Base-by-base conservation (phyloP, 2,888 invertebrate species). In the Lacanobia oleracea region DNA sequence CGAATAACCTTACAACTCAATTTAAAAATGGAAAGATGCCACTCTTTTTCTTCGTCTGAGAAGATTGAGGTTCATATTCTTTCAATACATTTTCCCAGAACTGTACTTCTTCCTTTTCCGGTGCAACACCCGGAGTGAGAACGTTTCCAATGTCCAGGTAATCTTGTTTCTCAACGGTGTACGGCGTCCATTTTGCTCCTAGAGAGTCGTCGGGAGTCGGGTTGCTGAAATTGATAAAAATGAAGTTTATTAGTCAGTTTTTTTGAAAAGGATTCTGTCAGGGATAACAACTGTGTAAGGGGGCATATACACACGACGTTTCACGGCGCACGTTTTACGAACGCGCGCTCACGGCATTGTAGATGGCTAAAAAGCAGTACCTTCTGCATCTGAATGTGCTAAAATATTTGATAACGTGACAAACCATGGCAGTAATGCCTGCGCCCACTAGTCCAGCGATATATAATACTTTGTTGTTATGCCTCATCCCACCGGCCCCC, bases 61-160 rank as follows among this genome's bases (percentile, higher is more conserved):
- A 14, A 1, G n/a, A 14, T 40, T 59, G 59, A 16, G 59, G 59
- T 12, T 21, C 59, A 74, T 88, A 88, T 72, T 88, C 70, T 67
- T 72, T 75, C 43, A 79, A 88, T 6, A 90, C 45, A 18, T 73
- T 80, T 53, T 91, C 91, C 90, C 89, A 92, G 57, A 91, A 89
- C 12, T 87, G 79, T 0, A 89, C 51, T 12, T 90, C 88, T 18
- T 87, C 83, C 27, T 79, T 82, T 3, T 88, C 85, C 0, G 89
- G 90, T 1, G 63, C 72, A 0, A 65, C 75, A 9, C 80, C 83
- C 7, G 78, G 33, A 0, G 63, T 73, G 1, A 91, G 67, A 0
- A 82, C 60, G 27, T 90, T 87, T 7, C 88, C 88, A n/a, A 92
- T 89, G 43, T 90, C 79, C 54, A 91, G 60, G 68, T 88, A 91